Percentiles rank a stretch among this genome's conserved stretches.
These are phyloP conservation scores for Sebastes jordani DNA, from an alignment of 2,797 vertebrate genomes.

Conservation along the genomic window DNA sequence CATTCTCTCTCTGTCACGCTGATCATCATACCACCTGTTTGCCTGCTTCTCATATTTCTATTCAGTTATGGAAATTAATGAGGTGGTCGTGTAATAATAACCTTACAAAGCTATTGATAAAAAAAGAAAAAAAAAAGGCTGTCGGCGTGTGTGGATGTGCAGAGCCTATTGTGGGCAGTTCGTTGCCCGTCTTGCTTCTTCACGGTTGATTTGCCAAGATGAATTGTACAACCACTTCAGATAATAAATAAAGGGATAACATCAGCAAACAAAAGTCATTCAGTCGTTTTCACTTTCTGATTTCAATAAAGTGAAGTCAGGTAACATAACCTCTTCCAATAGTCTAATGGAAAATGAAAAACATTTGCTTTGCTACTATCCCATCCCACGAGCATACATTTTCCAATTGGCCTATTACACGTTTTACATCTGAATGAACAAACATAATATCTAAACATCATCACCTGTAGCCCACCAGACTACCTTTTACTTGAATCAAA, in stretches of 20 bases:
- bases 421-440: background rate
- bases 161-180: background rate
- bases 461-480: background rate
- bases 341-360: background rate
- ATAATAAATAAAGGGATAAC: background rate
- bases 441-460: background rate
- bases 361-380: background rate
- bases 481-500: background rate
- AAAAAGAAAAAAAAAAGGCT: background rate
- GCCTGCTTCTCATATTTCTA: conserved; percentile 47
- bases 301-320: background rate
- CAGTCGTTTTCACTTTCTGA: background rate
- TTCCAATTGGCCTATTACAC: background rate
- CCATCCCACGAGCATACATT: background rate
- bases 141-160: background rate
- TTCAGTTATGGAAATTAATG: conserved; percentile 45
- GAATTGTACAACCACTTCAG: background rate
- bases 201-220: conserved; percentile 1
- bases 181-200: background rate
- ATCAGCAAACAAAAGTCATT: background rate
- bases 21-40: conserved; percentile 46
- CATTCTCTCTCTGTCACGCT: conserved; percentile 23
- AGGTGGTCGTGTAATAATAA: conserved; percentile 34
- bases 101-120: background rate
- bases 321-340: background rate